Conservation (phyloP, 1,140 invertebrate species). For the Ceratitis capitata region DNA sequence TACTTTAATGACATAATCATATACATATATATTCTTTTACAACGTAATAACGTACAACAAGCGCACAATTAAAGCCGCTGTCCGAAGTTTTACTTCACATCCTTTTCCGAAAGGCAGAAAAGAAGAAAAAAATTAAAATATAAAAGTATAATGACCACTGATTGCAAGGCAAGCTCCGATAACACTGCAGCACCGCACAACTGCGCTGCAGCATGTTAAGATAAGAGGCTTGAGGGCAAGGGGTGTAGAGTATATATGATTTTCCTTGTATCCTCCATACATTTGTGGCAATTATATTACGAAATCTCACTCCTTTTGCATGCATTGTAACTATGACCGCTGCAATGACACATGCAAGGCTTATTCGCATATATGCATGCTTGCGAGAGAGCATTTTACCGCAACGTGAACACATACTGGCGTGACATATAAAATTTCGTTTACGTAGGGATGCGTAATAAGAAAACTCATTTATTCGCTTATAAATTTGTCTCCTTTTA, state of each 20-base stretch:
- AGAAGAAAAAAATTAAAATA: background rate
- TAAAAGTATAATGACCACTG: slow-evolving; percentile 4
- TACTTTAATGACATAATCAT: too few relatives aligned
- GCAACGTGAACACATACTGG: background rate
- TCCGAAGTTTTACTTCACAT: slow-evolving; percentile 1
- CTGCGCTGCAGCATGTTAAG: background rate
- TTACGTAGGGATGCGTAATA: background rate
- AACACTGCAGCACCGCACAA: background rate
- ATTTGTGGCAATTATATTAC: slow-evolving; percentile 6
- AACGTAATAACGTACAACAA: background rate
- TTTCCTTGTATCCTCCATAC: background rate
- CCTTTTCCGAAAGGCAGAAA: background rate
- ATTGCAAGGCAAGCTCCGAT: background rate
- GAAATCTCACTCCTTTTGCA: background rate
- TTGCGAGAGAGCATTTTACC: background rate
- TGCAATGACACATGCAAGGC: background rate
- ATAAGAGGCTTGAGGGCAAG: background rate
- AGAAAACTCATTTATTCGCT: background rate
- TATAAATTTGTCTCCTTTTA: background rate
- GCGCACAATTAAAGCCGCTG: slow-evolving; percentile 1
- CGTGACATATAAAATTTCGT: background rate
- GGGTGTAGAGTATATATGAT: background rate
- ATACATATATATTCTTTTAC: too few relatives aligned
- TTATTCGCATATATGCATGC: background rate
- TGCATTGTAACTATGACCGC: background rate